Evolutionary conservation across 2,888 invertebrate species (phyloP), one percentile per base, ranked within the genome.

Genomic region (Elmis aenea): DNA sequence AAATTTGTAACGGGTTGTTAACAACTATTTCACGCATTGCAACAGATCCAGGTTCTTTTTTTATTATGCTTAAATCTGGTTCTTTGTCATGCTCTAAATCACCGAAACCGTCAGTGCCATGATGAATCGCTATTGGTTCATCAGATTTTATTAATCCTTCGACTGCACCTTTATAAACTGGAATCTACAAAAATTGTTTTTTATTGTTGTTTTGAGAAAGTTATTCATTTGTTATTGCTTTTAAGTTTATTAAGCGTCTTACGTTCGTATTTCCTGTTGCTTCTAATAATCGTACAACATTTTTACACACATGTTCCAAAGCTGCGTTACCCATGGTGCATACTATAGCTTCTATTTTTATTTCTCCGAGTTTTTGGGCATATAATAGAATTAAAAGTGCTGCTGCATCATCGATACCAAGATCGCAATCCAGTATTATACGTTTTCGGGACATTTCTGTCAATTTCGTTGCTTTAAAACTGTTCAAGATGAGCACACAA

Each of bases 71-170:
- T 11, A 54, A 11, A 40, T 65, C 50, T 5, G 51, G 46, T 22
- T 49, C 50, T 5, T 13, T 30, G 6, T 45, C 38, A 13, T 48
- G 26, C 14, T 33, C 66, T 6, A 71, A 67, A 57, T 85, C 83
- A 2, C 85, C 85, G 37, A 87, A 74, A 1, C 86, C 87, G 61
- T 87, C 85, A n/a, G 57, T 52, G 0, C 86, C 87, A 54, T 78
- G 76, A 51, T 73, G 84, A 43, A 68, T 51, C 0, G 55, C 60
- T 1, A 56, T 51, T 11, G 56, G 55, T 4, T 56, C 26, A 3
- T 67, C 64, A 3, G 69, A 67, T 13, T 3, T 62, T 26, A 40
- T 16, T 3, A 75, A 58, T 9, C 76, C 68, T 2, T 70, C 62
- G 31, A 69, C 63, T 0, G 79, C 74, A 5, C 86, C 86, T 64